A percentile compares a stretch with the other conserved stretches of the same genome.
phyloP scores from a whole-genome alignment of 92 coral and sea anemone genomes.

The Porites cylindrica region DNA sequence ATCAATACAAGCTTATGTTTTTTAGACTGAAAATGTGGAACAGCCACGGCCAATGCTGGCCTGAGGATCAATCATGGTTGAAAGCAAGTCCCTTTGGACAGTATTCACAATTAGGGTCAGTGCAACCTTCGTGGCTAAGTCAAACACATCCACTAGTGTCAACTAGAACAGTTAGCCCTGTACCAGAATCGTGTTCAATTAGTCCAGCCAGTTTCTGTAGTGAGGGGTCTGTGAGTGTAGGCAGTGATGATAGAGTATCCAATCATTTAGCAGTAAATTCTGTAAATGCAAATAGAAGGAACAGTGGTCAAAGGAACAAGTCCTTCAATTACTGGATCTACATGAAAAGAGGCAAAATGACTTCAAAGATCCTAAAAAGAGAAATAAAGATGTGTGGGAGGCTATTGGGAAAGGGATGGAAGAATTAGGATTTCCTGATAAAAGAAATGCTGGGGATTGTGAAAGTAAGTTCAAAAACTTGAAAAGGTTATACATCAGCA shows the following conservation, averaged over 20 bases:
- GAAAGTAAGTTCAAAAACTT: constrained; percentile 62
- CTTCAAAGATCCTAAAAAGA: constrained; percentile 60
- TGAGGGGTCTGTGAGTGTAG: constrained; percentile 19
- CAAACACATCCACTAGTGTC: background rate
- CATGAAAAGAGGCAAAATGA: constrained; percentile 42
- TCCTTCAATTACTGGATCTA: constrained; percentile 55
- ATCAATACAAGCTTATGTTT: constrained; percentile 20
- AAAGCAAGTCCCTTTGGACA: background rate
- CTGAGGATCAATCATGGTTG: constrained; percentile 45
- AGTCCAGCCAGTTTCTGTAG: constrained; percentile 17
- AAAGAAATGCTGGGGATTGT: constrained; percentile 19
- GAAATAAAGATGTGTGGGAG: constrained; percentile 70
- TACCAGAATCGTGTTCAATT: background rate
- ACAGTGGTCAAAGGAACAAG: constrained; percentile 57
- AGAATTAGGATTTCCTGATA: constrained; percentile 49
- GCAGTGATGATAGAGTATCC: constrained; percentile 39
- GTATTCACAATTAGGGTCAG: background rate
- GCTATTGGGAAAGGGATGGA: constrained; percentile 50
- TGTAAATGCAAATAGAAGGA: constrained; percentile 39
- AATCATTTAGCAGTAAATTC: constrained; percentile 42
- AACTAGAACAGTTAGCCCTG: background rate
- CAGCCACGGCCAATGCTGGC: constrained; percentile 1
- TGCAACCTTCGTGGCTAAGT: background rate
- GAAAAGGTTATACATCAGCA: constrained; percentile 49
- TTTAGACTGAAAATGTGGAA: constrained; percentile 41